Percentiles rank a stretch among this genome's conserved stretches.
phyloP scores from a whole-genome alignment of 1,140 invertebrate species.

The Atta texana region DNA sequence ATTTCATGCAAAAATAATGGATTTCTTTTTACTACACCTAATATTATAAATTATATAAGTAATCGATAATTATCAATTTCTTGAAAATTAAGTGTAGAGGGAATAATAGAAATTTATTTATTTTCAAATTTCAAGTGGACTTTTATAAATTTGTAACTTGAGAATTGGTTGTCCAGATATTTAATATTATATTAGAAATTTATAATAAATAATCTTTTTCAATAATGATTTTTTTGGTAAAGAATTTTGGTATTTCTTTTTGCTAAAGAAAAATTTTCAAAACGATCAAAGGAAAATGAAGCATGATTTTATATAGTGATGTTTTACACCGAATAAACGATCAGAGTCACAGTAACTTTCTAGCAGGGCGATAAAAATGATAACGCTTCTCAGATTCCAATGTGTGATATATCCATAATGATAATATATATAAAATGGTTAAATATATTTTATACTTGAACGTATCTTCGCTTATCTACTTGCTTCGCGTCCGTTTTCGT shows the following conservation, averaged over 20 bases:
- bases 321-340: conserved; percentile 5
- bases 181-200: background rate
- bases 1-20: too few species aligned
- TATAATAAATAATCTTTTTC: background rate
- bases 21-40: too few species aligned
- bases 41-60: background rate
- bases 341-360: conserved; percentile 21
- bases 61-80: background rate
- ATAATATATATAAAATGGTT: conserved; percentile 73
- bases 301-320: background rate
- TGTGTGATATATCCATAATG: conserved; percentile 67
- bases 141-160: background rate
- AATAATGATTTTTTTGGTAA: background rate
- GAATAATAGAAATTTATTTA: background rate
- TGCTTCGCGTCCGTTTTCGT: conserved; percentile 32
- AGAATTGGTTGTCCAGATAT: background rate
- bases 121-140: background rate
- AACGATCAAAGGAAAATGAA: background rate
- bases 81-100: background rate
- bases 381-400: conserved; percentile 47
- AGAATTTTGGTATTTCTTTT: background rate
- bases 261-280: background rate
- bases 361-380: conserved; percentile 16
- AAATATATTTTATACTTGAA: conserved; percentile 66
- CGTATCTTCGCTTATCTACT: conserved; percentile 46